Evolutionary conservation across 1,140 invertebrate genomes (phyloP), one percentile per base, ranked within the genome.

Genomic region (Nymphalis io): DNA sequence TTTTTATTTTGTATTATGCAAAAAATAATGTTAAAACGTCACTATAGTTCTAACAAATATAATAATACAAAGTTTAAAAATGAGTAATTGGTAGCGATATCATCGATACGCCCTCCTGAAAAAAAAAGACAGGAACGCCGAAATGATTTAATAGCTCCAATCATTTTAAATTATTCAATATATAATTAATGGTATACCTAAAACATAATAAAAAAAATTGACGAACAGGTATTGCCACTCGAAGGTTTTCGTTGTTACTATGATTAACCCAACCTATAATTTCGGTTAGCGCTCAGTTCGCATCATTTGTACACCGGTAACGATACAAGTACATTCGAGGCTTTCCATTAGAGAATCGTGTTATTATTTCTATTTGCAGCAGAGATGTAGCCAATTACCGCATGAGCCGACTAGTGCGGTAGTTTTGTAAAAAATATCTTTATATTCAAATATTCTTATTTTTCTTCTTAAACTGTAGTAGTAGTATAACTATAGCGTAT

Each of bases 381-480:
- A 78, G 89, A 91, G 81, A 91, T 91, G 89, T 91, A 91, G 89
- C 83, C 89, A 61, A 72, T 79, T 86, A 85, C 61, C 67, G 75
- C 72, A 62, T 79, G 48, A 62, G 76, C 87, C 86, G 89, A 89
- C 86, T 84, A 68, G 86, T 58, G 87, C 87, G 88, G 88, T 89
- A 88, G 75, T 70, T 77, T 76, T 67, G 13, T 46, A 60, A 46
- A 57, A 60, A 62, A 68, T 72, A 48, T 60, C 62, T 21, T 68
- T 74, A 60, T 68, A 39, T 60, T 72, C 64, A 51, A 59, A 57
- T 53, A 59, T 53, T 68, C 48, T 66, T 75, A 15, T 72, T 71
- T 68, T 44, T 76, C 48, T 70, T 76, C 55, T 61, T 74, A 73
- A 65, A 73, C 68, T 74, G 70, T 76, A 76, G 58, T 79, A 72